These are phyloP conservation scores for Cephus sareptanus DNA, from an alignment of 2,888 invertebrate genomes.

Conservation along the genomic window DNA sequence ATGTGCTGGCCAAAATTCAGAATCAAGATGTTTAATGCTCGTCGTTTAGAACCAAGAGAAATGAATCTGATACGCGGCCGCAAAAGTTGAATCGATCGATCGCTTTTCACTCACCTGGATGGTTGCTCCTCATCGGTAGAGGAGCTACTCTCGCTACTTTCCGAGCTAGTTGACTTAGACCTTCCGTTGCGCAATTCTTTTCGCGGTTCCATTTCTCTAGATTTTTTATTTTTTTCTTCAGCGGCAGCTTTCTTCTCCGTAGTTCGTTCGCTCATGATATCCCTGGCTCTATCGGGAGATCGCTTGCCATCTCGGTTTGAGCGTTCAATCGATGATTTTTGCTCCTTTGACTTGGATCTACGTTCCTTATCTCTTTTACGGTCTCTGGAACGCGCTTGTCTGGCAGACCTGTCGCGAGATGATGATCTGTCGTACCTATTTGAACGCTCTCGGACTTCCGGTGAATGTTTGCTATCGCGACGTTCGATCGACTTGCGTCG, in stretches of 20 bases:
- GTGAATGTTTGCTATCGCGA: slow-evolving; percentile 57
- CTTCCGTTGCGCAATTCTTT: slow-evolving; percentile 62
- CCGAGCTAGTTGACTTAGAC: slow-evolving; percentile 63
- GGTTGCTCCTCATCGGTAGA: slow-evolving; percentile 60
- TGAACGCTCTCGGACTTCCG: slow-evolving; percentile 53
- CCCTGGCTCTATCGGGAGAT: slow-evolving; percentile 57
- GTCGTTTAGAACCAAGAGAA: too few relatives aligned
- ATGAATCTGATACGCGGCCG: too few relatives aligned
- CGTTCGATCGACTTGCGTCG: slow-evolving; percentile 55
- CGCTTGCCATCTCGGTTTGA: slow-evolving; percentile 47
- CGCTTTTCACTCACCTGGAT: slow-evolving; percentile 48
- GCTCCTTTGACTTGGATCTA: slow-evolving; percentile 64
- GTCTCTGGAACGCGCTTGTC: slow-evolving; percentile 60
- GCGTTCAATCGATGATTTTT: slow-evolving; percentile 50
- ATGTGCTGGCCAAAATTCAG: too few relatives aligned
- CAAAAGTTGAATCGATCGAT: background rate
- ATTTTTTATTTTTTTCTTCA: slow-evolving; percentile 56
- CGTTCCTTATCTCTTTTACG: slow-evolving; percentile 60
- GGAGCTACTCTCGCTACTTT: slow-evolving; percentile 63
- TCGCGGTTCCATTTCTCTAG: slow-evolving; percentile 27
- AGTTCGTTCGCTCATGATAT: slow-evolving; percentile 52
- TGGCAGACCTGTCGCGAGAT: slow-evolving; percentile 61
- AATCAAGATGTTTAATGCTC: too few relatives aligned
- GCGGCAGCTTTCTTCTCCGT: slow-evolving; percentile 51
- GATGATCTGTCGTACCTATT: slow-evolving; percentile 61